Percentiles rank a stretch among this genome's conserved stretches.
Conservation (phyloP, 2,113 vertebrate genomes). For the Protobothrops mucrosquamatus region DNA sequence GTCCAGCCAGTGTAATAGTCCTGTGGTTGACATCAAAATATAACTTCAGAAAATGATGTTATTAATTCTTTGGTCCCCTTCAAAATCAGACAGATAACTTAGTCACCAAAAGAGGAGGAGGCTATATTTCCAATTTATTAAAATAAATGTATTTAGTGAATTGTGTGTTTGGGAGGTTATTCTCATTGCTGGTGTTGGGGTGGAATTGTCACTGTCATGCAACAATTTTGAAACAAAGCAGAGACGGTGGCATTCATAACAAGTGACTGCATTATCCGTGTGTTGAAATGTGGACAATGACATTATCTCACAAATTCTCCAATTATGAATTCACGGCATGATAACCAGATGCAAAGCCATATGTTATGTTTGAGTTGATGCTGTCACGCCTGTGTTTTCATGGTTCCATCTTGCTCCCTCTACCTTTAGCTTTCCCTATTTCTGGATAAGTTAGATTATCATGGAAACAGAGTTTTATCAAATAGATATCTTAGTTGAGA, state of each 20-base stretch:
- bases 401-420: neutral
- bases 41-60: neutral
- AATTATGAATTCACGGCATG: neutral
- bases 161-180: neutral
- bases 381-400: neutral
- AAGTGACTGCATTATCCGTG: neutral
- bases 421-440: neutral
- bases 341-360: neutral
- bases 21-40: neutral
- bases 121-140: neutral
- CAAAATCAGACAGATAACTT: neutral
- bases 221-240: neutral
- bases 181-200: neutral
- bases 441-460: neutral
- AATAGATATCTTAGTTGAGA: neutral
- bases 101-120: neutral
- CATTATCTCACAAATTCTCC: neutral
- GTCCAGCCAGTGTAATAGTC: too few relatives aligned
- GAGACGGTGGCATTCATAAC: neutral
- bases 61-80: neutral
- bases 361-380: neutral
- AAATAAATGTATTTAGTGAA: neutral
- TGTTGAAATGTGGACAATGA: too few relatives aligned
- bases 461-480: neutral
- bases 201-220: neutral